phyloP scores from a whole-genome alignment of 2,797 vertebrate genomes.

The Acanthurus tractus region DNA sequence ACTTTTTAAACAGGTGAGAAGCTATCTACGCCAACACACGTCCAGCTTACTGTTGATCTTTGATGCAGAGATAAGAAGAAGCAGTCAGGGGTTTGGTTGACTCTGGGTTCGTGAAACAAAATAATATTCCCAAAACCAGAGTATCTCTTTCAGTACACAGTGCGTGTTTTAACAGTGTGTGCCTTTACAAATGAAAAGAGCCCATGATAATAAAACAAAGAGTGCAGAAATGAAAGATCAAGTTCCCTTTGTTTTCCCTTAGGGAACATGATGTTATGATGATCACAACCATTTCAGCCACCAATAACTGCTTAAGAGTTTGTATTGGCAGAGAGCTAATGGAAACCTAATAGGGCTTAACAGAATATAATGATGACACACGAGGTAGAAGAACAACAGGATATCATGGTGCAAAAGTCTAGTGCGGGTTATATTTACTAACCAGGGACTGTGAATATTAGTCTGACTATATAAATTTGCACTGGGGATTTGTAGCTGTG shows the following conservation, averaged over 20 bases:
- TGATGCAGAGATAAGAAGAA: constrained; percentile 17
- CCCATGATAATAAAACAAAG: constrained; percentile 59
- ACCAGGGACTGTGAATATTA: constrained; percentile 30
- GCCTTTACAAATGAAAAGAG: constrained; percentile 52
- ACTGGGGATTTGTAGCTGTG: constrained; percentile 29
- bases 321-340: constrained; percentile 49
- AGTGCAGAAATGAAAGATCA: constrained; percentile 52
- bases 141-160: constrained; percentile 48
- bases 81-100: constrained; percentile 20
- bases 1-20: neutral
- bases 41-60: constrained; percentile 2
- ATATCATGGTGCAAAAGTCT: constrained; percentile 30
- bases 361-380: constrained; percentile 45
- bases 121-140: constrained; percentile 26
- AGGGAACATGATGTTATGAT: constrained; percentile 59
- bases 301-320: constrained; percentile 63
- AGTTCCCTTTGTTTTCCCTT: constrained; percentile 45
- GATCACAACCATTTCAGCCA: constrained; percentile 54
- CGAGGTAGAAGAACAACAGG: constrained; percentile 49
- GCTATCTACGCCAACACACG: neutral
- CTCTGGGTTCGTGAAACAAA: constrained; percentile 26
- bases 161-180: constrained; percentile 54
- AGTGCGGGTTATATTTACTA: constrained; percentile 33
- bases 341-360: constrained; percentile 60
- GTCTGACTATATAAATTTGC: constrained; percentile 38